These are phyloP conservation scores for Heteromormyrus szaboi DNA, from an alignment of 2,797 vertebrate species.

Conservation along the genomic window DNA sequence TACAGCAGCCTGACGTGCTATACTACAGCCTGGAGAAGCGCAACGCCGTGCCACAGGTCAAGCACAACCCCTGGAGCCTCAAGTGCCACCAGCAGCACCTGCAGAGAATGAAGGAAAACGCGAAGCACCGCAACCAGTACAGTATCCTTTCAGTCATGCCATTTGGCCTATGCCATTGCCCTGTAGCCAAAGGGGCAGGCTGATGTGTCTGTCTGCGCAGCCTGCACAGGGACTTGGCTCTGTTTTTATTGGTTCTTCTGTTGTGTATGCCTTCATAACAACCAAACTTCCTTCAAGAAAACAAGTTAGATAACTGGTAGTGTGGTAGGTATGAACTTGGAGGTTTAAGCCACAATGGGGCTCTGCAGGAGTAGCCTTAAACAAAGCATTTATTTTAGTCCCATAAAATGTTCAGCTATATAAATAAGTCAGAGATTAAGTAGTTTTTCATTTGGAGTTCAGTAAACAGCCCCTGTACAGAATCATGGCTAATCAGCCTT, in stretches of 20 bases:
- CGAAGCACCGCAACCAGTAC: constrained; percentile 95
- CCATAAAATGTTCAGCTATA: neutral
- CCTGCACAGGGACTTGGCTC: neutral
- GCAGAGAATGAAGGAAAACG: constrained; percentile 95
- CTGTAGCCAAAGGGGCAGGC: neutral
- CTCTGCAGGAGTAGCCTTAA: neutral
- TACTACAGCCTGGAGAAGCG: constrained; percentile 90
- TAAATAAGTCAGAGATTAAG: neutral
- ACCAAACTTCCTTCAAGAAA: neutral
- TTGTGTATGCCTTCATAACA: neutral
- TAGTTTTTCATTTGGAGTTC: neutral
- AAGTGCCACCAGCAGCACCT: constrained; percentile 96
- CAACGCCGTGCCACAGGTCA: constrained; percentile 82
- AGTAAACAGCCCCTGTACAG: neutral
- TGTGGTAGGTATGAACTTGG: neutral
- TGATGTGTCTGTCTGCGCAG: neutral
- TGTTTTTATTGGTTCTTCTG: neutral
- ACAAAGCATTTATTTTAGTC: neutral
- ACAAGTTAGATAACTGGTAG: neutral
- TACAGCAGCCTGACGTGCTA: constrained; percentile 87
- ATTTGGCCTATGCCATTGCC: neutral
- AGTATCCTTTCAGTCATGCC: constrained; percentile 78
- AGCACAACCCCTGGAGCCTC: constrained; percentile 98
- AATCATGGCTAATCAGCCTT: neutral
- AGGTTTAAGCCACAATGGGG: neutral